Conservation (phyloP, 2,888 invertebrate species). For the Cantharis lateralis region DNA sequence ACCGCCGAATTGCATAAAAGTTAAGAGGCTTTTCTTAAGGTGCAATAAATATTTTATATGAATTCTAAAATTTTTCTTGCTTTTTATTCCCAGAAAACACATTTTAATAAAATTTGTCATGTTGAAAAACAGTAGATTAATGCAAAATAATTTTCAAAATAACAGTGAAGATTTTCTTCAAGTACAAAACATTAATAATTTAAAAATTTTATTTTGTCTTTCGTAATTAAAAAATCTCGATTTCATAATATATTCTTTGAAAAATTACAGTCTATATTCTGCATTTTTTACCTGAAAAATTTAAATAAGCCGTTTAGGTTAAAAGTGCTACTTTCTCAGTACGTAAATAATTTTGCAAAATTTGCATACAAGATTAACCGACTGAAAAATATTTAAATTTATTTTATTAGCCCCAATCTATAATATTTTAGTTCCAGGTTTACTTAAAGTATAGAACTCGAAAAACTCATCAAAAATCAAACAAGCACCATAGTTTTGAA, state of each 20-base stretch:
- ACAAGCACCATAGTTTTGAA: no score
- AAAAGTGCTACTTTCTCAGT: background rate
- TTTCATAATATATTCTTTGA: background rate
- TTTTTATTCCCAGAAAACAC: background rate
- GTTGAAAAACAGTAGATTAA: background rate
- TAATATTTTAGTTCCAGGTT: background rate
- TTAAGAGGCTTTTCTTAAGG: background rate
- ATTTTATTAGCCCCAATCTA: background rate
- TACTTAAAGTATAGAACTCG: background rate
- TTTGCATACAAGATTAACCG: background rate
- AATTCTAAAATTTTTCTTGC: background rate
- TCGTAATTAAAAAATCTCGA: background rate
- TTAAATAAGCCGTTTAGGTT: background rate
- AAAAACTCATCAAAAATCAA: no score
- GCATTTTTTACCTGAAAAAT: background rate
- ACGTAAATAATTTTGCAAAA: background rate
- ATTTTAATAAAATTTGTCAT: background rate
- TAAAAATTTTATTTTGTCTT: background rate
- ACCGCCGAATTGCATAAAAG: background rate
- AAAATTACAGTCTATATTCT: background rate
- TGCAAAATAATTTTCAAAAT: background rate
- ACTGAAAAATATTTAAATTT: background rate
- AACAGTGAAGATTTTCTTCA: background rate
- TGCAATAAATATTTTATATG: background rate
- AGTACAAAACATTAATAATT: background rate